Conservation (phyloP, 2,888 invertebrate species). For the Stenolophus ochropezus region DNA sequence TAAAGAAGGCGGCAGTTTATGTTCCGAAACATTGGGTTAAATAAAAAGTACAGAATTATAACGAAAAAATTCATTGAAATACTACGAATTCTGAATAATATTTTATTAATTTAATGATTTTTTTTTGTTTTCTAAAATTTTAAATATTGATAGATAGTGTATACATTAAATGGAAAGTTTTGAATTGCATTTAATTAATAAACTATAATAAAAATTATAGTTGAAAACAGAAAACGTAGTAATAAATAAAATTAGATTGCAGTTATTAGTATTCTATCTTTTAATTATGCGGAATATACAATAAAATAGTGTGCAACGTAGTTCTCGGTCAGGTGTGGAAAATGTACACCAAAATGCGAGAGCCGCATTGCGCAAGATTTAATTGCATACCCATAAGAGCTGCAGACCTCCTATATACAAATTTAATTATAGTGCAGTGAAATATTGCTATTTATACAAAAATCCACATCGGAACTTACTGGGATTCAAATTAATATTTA, state of each 20-base stretch:
- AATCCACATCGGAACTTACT: neutral
- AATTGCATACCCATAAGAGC: slow-evolving; percentile 53
- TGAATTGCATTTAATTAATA: neutral
- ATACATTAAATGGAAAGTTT: too few species aligned
- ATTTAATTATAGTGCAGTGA: slow-evolving; percentile 53
- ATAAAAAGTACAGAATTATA: too few species aligned
- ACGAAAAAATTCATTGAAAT: too few species aligned
- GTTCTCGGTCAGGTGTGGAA: neutral
- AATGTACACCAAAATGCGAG: neutral
- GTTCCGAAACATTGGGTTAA: too few species aligned
- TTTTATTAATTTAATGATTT: too few species aligned
- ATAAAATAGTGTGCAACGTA: neutral
- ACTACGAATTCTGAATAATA: too few species aligned
- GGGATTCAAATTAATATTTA: neutral
- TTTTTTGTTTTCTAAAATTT: too few species aligned
- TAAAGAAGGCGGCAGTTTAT: too few species aligned
- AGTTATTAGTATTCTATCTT: neutral
- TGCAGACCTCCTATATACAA: slow-evolving; percentile 49
- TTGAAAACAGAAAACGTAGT: neutral
- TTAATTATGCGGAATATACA: neutral
- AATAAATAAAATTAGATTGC: neutral
- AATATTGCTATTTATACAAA: neutral
- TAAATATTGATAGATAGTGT: too few species aligned
- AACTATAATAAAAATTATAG: neutral
- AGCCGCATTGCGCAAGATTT: slow-evolving; percentile 42